These are phyloP conservation scores for Cheilosia impressa DNA, from an alignment of 2,888 invertebrate genomes.

Conservation along the genomic window DNA sequence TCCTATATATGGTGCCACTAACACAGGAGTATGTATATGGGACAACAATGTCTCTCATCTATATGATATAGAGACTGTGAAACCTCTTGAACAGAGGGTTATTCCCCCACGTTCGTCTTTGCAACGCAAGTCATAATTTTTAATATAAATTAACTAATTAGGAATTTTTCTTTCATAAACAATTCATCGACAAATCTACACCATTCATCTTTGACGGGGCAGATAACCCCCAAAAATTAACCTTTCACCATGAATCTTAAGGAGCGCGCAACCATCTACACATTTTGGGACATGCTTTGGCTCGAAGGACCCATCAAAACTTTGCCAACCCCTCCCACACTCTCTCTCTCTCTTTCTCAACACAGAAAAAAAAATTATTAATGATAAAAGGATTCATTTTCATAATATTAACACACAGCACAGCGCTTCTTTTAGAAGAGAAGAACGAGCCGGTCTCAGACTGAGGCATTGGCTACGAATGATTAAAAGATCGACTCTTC, in stretches of 20 bases:
- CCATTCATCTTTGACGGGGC: conserved; percentile 43
- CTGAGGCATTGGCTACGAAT: conserved; percentile 38
- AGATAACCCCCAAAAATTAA: conserved; percentile 32
- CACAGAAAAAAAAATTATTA: conserved; percentile 37
- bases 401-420: conserved; percentile 53
- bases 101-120: conserved; percentile 23
- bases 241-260: conserved; percentile 49
- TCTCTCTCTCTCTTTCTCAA: conserved; percentile 13
- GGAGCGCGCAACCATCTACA: conserved; percentile 43
- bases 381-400: conserved; percentile 72
- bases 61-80: not conserved
- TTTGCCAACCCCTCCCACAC: not conserved
- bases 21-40: conserved; percentile 23
- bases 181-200: conserved; percentile 68
- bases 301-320: conserved; percentile 51
- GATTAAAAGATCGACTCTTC: conserved; percentile 71
- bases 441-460: not conserved
- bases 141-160: conserved; percentile 75
- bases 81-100: conserved; percentile 28
- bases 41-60: conserved; percentile 42
- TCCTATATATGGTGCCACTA: no score
- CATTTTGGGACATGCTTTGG: conserved; percentile 13
- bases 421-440: conserved; percentile 5
- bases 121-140: conserved; percentile 64
- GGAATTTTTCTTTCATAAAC: conserved; percentile 69